Base-by-base conservation (phyloP, 2,797 vertebrate species). In the Lophotriccus pileatus region DNA sequence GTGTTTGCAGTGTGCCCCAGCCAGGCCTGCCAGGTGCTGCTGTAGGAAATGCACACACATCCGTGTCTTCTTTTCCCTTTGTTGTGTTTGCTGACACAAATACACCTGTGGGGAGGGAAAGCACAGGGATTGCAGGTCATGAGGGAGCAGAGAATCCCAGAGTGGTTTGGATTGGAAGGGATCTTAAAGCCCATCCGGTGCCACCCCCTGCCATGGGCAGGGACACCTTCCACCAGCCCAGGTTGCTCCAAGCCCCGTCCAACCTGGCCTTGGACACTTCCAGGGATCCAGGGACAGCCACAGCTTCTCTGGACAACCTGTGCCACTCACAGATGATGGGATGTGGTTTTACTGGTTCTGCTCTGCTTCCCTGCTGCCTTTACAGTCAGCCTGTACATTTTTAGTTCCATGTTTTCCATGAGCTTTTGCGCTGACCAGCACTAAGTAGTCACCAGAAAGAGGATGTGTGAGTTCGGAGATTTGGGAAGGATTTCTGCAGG, bases 91-190 rank as follows among this genome's bases (percentile, higher is more conserved):
- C 58, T 16, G 41, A 17, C 17, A 25, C 4, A 12, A 21, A 70
- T 6, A 9, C 37, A 12, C 4, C 41, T 1, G 0, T 8, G 19
- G 30, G 3, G 66, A 69, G 69, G 63, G 58, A 14, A 5, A 8
- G 83, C 52, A 39, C 50, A 12, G 78, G 21, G 53, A 6, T 8
- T 7, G 67, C 53, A 43, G 62, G 19, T 19, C 1, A 1, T 17
- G 6, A 1, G 7, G 52, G 43, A 10, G 14, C 44, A 8, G 0
- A 6, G 28, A 30, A 30, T 50, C n/a, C 46, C 39, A 39, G 46
- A 3, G 2, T 46, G 53, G 20, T 27, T 67, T 53, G 68, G 17
- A 39, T 39, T 4, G 3, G 68, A 60, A 53, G 43, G 1, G 17
- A 25, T 12, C 14, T 60, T 11, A 22, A 39, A 53, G 2, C 8